Evolutionary conservation across 2,888 invertebrate genomes (phyloP).

Genomic region (Caenorhabditis becei): DNA sequence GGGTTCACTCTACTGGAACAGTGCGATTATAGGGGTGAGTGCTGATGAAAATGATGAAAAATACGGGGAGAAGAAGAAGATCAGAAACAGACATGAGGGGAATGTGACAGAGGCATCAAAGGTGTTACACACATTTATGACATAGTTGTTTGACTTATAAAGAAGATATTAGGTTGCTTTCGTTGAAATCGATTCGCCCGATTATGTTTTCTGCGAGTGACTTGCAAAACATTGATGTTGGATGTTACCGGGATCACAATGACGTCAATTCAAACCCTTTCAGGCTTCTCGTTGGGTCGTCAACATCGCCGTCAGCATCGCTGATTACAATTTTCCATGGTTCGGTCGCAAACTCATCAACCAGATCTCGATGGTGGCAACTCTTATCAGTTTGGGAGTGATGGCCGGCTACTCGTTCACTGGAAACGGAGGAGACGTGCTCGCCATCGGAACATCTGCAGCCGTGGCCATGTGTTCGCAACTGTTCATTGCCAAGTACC

Average conservation of each 20-base stretch:
- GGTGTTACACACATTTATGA: background rate
- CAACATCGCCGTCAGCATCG: constrained; percentile 66
- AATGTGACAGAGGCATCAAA: constrained; percentile 8
- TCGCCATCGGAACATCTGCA: constrained; percentile 59
- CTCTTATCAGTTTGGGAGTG: constrained; percentile 23
- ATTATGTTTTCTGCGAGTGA: background rate
- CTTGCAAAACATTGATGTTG: background rate
- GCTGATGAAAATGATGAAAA: background rate
- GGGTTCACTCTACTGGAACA: constrained; percentile 63
- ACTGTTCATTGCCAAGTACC: constrained; percentile 65
- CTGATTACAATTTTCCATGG: constrained; percentile 66
- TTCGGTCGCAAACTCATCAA: constrained; percentile 71
- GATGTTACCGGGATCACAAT: background rate
- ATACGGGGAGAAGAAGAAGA: too few relatives aligned
- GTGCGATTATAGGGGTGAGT: constrained; percentile 60
- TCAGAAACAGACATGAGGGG: background rate
- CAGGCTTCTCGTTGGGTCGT: constrained; percentile 67
- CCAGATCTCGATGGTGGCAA: constrained; percentile 63
- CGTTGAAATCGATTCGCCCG: background rate
- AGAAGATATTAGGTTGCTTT: constrained; percentile 2
- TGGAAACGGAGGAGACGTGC: constrained; percentile 44
- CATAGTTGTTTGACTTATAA: constrained; percentile 25
- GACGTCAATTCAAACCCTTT: background rate
- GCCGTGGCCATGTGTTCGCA: constrained; percentile 71
- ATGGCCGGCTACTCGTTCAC: constrained; percentile 35